Evolutionary conservation across 2,888 invertebrate genomes (phyloP), one percentile per base, ranked within the genome.

Genomic region (Andricus quercusramuli): DNA sequence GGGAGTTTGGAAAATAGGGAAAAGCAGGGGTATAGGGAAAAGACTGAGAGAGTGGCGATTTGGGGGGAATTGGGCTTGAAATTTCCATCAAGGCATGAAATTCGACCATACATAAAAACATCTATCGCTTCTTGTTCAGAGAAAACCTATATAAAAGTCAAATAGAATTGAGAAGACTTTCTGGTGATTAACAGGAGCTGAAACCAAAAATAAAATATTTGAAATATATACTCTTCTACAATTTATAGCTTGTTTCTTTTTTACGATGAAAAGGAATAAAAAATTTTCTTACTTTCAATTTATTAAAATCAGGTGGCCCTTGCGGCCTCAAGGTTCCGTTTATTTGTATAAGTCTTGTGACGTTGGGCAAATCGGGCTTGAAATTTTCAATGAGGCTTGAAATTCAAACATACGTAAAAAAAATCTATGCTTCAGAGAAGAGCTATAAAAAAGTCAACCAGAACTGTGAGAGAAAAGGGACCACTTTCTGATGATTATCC

Each of bases 91-190:
- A 47, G 22, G 25, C 68, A 47, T 68, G 68, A 68, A 68, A 68
- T 68, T 68, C 25, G 17, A 68, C 68, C 47, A 68, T 22, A 13
- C 2, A 41, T n/a, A 22, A 47, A 22, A 47, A 22, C 2, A 37
- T 15, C 3, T 17, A 3, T 20, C 25, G 47, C 44, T 20, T 29
- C 17, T 68, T 6, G 6, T 68, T 68, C 68, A 44, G 25, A 25
- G 68, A 68, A 68, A 47, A 47, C 47, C 44, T 25, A 68, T 68
- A 47, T 68, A 47, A 68, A 68, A 68, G 68, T 47, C 47, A 25
- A 68, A 44, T 0, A n/a, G 51, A 20, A 51, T 8, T 20, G 6
- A 20, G 51, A 17, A 11, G 22, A 59, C 59, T 59, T 59, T 59
- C 22, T n/a, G n/a, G 11, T 59, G 13, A 59, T 59, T 11, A n/a